phyloP scores from a whole-genome alignment of 2,888 invertebrate species.

The Nemoura dubitans region DNA sequence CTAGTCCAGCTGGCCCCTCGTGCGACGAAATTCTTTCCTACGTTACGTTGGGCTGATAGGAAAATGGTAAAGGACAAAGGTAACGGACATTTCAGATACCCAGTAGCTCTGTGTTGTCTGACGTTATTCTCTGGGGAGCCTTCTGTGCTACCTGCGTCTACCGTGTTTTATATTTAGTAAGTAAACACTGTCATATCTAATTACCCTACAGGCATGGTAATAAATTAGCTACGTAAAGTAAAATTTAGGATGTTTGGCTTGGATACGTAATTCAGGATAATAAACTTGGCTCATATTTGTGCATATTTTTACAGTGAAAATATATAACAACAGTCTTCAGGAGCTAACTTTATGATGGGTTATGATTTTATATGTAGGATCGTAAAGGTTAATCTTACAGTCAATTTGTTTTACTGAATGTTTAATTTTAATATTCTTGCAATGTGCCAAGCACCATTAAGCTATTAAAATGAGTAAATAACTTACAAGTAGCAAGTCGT shows the following conservation, averaged over 20 bases:
- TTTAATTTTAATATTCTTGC: too few species aligned
- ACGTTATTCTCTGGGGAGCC: neutral
- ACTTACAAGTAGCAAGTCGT: too few species aligned
- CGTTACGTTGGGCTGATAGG: neutral
- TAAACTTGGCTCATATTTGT: neutral
- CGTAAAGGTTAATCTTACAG: too few species aligned
- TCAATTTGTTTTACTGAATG: too few species aligned
- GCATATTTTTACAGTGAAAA: neutral
- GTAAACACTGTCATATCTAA: neutral
- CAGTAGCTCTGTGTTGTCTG: neutral
- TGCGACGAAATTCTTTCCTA: neutral
- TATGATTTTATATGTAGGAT: neutral
- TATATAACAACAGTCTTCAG: neutral
- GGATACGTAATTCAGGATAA: neutral
- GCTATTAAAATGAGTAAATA: too few species aligned
- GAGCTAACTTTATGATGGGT: neutral
- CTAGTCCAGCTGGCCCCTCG: neutral
- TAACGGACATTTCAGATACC: neutral
- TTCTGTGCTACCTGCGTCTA: neutral
- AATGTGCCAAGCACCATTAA: too few species aligned
- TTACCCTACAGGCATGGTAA: neutral
- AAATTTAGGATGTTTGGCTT: neutral
- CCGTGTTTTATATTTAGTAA: neutral
- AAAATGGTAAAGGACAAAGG: neutral
- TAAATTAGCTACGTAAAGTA: neutral